A percentile compares a stretch with the other conserved stretches of the same genome.
These are phyloP conservation scores for Parnassius mnemosyne DNA, from an alignment of 2,888 invertebrate species.

Conservation along the genomic window DNA sequence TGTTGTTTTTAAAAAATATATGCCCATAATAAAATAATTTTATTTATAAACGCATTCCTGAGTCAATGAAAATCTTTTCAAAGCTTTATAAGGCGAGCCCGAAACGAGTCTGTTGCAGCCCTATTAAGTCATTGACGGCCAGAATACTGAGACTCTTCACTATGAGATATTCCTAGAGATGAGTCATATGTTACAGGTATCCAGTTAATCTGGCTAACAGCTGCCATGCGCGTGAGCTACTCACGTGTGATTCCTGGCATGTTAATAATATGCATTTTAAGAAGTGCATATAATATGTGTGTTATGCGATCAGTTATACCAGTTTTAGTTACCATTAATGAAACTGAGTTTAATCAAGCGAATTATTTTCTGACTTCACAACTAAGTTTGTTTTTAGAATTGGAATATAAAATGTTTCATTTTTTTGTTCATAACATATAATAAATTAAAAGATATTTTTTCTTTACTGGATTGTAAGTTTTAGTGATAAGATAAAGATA, in stretches of 20 bases:
- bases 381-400: no score
- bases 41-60: no score
- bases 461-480: no score
- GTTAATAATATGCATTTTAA: neutral
- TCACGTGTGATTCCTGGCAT: constrained; percentile 11
- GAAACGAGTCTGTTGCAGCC: constrained; percentile 9
- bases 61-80: constrained; percentile 23
- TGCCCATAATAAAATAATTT: no score
- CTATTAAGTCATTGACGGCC: neutral
- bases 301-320: constrained; percentile 6
- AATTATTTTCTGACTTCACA: no score
- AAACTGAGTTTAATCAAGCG: neutral
- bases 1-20: no score
- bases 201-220: neutral
- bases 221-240: constrained; percentile 35
- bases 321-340: neutral
- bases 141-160: neutral
- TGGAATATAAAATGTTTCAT: no score
- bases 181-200: neutral
- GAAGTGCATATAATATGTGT: constrained; percentile 3
- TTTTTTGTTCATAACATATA: no score
- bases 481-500: no score
- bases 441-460: no score
- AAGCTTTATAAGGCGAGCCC: constrained; percentile 58
- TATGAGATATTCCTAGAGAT: neutral